Percentiles rank a stretch among this genome's conserved stretches.
Evolutionary conservation across 1,140 invertebrate genomes (phyloP).

Genomic region (Achatina immaculata): DNA sequence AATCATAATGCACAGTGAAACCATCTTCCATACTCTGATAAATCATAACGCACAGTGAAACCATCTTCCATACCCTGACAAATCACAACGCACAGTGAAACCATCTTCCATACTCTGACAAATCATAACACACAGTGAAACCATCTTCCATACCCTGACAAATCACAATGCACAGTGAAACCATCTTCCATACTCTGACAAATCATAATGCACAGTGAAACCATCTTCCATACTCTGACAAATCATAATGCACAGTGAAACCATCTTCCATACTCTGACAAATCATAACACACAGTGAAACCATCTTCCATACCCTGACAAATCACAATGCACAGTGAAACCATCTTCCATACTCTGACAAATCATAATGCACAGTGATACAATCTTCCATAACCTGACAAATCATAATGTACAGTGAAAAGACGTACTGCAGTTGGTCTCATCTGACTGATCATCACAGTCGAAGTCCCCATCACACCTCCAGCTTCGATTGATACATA

Average conservation of each 20-base stretch:
- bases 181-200: neutral
- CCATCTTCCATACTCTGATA: too few relatives aligned
- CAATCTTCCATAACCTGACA: neutral
- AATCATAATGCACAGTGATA: neutral
- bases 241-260: neutral
- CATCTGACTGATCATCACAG: slow-evolving; percentile 66
- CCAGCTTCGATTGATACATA: slow-evolving; percentile 61
- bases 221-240: neutral
- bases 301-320: neutral
- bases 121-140: too few relatives aligned
- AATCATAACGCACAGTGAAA: too few relatives aligned
- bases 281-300: neutral
- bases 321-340: neutral
- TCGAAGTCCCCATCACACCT: slow-evolving; percentile 64
- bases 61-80: too few relatives aligned
- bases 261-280: neutral
- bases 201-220: neutral
- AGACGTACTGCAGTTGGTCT: slow-evolving; percentile 52
- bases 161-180: too few relatives aligned
- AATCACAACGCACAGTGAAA: too few relatives aligned
- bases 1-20: too few relatives aligned
- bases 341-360: too few relatives aligned
- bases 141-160: too few relatives aligned
- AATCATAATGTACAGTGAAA: neutral
- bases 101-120: too few relatives aligned